Evolutionary conservation across 1,140 invertebrate species (phyloP), one percentile per base, ranked within the genome.

Genomic region (Mylabris phalerata): DNA sequence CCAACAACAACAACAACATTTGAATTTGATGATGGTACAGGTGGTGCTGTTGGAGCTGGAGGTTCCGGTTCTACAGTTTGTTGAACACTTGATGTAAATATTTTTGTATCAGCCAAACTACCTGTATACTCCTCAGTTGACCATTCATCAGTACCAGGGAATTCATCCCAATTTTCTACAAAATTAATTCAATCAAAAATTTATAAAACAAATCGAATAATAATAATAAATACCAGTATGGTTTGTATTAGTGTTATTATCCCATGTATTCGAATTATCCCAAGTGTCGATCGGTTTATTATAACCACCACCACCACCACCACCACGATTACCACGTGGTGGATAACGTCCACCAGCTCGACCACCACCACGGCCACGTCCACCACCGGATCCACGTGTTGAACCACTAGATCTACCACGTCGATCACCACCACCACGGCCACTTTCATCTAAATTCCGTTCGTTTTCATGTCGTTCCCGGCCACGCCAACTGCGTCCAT

Each of bases 91-190:
- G 89, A 86, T 39, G 90, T 93, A 68, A 93, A 93, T 48, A 97
- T 93, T 79, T 95, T 95, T n/a, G 90, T 93, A 70, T 96, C 93
- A 52, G 91, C 88, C 52, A 95, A 78, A 60, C 90, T 93, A 55
- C 92, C 92, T 9, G 91, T 92, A 78, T 94, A 96, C 71, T 94
- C 92, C 76, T 95, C 93, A 70, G 93, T 93, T 73, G 93, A 92
- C 93, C 93, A 95, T 68, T 95, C 92, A 75, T 93, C 90, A 9
- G 77, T 73, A 27, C 81, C 78, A 67, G 79, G 79, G 65, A 80
- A 80, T 41, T 70, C 72, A 32, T 74, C 74, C 71, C 74, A 74
- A 48, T 61, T 70, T 58, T 69, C 73, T 66, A 56, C 9, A 55
- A 40, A 55, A 56, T 47, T 19, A 19, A 19, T 19, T 19, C 19